A percentile compares a stretch with the other conserved stretches of the same genome.
Evolutionary conservation across 1,140 invertebrate genomes (phyloP).

Genomic region (Hypothenemus hampei): DNA sequence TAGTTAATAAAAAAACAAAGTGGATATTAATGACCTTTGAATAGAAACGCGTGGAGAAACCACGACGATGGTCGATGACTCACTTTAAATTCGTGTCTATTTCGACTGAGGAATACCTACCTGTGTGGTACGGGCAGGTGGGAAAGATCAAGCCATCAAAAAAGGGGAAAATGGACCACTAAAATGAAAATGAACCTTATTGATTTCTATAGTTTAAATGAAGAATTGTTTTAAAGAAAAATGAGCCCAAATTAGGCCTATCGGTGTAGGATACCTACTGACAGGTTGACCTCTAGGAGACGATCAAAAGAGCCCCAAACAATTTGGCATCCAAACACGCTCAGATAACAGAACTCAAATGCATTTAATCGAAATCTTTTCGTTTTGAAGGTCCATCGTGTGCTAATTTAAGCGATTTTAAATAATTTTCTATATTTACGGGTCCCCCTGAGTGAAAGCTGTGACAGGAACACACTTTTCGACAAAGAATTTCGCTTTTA

Average conservation of each 20-base stretch:
- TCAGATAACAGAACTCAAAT: slow-evolving; percentile 8
- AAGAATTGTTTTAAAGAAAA: slow-evolving; percentile 30
- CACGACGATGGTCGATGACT: slow-evolving; percentile 22
- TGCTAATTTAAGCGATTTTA: slow-evolving; percentile 31
- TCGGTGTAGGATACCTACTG: slow-evolving; percentile 3
- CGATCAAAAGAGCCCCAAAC: slow-evolving; percentile 2
- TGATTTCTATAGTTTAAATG: too few relatives aligned
- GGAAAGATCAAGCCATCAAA: too few relatives aligned
- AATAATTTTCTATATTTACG: slow-evolving; percentile 37
- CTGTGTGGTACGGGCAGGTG: slow-evolving; percentile 14
- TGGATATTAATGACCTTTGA: slow-evolving; percentile 25
- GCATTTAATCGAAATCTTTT: slow-evolving; percentile 10
- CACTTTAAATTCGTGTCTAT: slow-evolving; percentile 20
- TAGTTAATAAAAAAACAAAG: too few relatives aligned
- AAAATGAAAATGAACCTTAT: too few relatives aligned
- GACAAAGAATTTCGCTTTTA: slow-evolving; percentile 13
- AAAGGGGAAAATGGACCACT: too few relatives aligned
- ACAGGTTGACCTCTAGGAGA: slow-evolving; percentile 35
- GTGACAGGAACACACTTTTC: slow-evolving; percentile 38
- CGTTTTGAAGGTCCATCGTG: slow-evolving; percentile 22
- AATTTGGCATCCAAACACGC: too few relatives aligned
- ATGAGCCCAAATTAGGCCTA: too few relatives aligned
- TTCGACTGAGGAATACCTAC: slow-evolving; percentile 19
- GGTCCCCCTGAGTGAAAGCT: slow-evolving; percentile 40
- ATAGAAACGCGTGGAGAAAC: slow-evolving; percentile 13